A percentile compares a stretch with the other conserved stretches of the same genome.
These are phyloP conservation scores for Stichopus horrens DNA, from an alignment of 53 echinoderm and acorn worm species.

Conservation along the genomic window DNA sequence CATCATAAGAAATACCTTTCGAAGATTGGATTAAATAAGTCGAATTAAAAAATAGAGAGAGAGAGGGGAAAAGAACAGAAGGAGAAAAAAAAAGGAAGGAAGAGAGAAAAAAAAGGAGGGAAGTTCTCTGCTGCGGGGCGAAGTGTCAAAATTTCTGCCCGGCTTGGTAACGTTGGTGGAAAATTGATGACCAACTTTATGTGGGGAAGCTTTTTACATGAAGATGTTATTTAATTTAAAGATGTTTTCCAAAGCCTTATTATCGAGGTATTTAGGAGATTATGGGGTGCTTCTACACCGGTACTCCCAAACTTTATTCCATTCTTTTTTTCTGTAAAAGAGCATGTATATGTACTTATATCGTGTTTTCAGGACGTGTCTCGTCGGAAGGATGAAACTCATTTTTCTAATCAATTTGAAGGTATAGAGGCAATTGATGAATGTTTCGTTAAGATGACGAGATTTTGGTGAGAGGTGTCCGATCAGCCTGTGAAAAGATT, in stretches of 20 bases:
- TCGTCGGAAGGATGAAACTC: slow-evolving; percentile 41
- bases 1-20: slow-evolving; percentile 43
- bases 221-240: slow-evolving; percentile 50
- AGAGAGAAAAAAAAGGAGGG: neutral
- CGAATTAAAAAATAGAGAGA: slow-evolving; percentile 29
- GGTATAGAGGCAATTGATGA: slow-evolving; percentile 48
- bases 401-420: slow-evolving; percentile 37
- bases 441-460: slow-evolving; percentile 34
- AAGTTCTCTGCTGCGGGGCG: slow-evolving; percentile 1
- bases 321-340: neutral
- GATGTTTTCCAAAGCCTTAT: slow-evolving; percentile 53
- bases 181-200: slow-evolving; percentile 52
- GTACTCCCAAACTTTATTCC: slow-evolving; percentile 33
- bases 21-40: slow-evolving; percentile 50
- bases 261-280: slow-evolving; percentile 51
- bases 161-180: slow-evolving; percentile 44
- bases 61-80: neutral
- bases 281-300: slow-evolving; percentile 44
- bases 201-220: slow-evolving; percentile 47
- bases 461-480: slow-evolving; percentile 41
- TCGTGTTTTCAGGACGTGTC: slow-evolving; percentile 14
- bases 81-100: neutral
- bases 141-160: slow-evolving; percentile 51
- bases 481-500: slow-evolving; percentile 2
- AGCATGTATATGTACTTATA: slow-evolving; percentile 1